Evolutionary conservation across 2,113 vertebrate species (phyloP).

Genomic region (Catharus minimus): DNA sequence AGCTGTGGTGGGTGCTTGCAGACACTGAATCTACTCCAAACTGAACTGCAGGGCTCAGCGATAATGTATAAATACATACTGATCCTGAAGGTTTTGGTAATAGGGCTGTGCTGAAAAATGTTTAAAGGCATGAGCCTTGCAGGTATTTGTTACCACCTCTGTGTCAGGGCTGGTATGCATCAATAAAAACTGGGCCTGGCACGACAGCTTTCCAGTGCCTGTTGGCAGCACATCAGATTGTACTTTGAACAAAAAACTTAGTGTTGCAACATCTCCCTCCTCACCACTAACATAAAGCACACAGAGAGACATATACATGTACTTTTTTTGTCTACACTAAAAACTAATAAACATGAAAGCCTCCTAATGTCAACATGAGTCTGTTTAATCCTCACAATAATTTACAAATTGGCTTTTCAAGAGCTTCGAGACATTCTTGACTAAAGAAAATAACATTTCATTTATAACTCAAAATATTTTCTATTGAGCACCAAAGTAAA

Average conservation of each 20-base stretch:
- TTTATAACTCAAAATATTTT: neutral
- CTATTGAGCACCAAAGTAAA: neutral
- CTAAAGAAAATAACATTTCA: neutral
- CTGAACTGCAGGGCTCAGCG: neutral
- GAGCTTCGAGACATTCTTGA: neutral
- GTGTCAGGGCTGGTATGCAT: neutral
- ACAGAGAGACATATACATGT: neutral
- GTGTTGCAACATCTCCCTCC: neutral
- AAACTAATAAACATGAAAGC: neutral
- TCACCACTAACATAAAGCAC: neutral
- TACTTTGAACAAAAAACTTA: neutral
- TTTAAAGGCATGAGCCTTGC: neutral
- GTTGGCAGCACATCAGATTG: neutral
- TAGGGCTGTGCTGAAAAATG: accelerated
- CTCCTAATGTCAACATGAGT: neutral
- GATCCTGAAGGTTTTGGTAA: neutral
- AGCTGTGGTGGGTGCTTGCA: neutral
- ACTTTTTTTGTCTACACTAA: neutral
- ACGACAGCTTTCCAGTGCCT: neutral
- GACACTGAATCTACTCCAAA: neutral
- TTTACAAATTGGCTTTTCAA: neutral
- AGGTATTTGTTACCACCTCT: neutral
- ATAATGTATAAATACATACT: neutral
- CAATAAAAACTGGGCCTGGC: neutral
- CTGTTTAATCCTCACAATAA: neutral